phyloP scores from a whole-genome alignment of 2,113 vertebrate genomes.

The Cynocephalus volans region DNA sequence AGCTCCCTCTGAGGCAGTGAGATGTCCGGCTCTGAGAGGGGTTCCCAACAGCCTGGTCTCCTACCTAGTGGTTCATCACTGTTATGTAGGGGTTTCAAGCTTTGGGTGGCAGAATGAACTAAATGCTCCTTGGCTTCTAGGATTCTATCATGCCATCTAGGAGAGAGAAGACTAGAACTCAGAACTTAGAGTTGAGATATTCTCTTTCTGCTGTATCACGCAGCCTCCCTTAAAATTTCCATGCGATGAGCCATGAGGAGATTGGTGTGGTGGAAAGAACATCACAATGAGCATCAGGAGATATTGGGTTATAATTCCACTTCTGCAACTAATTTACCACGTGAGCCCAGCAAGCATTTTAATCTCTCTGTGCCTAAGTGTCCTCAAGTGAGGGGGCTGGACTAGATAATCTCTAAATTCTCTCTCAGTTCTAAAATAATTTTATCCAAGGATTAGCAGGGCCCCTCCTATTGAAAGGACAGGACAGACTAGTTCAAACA shows the following conservation, averaged over 20 bases:
- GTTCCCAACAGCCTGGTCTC: not conserved
- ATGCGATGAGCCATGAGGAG: not conserved
- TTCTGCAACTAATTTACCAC: slow-evolving; percentile 38
- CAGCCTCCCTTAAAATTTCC: slow-evolving; percentile 20
- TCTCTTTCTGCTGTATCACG: not conserved
- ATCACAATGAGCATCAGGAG: not conserved
- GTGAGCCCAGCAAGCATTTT: slow-evolving; percentile 58
- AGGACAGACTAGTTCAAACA: slow-evolving; percentile 57
- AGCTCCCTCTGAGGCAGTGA: not conserved
- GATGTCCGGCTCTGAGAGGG: not conserved
- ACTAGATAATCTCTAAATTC: slow-evolving; percentile 72
- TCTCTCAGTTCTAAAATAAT: slow-evolving; percentile 74
- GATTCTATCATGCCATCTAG: slow-evolving; percentile 3
- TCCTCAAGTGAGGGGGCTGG: slow-evolving; percentile 57
- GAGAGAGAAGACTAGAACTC: not conserved
- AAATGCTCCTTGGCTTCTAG: not conserved
- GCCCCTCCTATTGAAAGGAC: slow-evolving; percentile 38
- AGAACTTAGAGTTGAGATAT: not conserved
- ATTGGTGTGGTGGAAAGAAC: not conserved
- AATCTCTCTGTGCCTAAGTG: slow-evolving; percentile 69
- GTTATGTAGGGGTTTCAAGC: not conserved
- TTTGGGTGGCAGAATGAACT: not conserved
- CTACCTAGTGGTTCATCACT: not conserved
- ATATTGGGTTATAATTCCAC: slow-evolving; percentile 62
- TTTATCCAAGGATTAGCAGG: slow-evolving; percentile 68